Conservation (phyloP, 37 sponge, comb jelly and placozoan genomes). For the Ianthella basta region DNA sequence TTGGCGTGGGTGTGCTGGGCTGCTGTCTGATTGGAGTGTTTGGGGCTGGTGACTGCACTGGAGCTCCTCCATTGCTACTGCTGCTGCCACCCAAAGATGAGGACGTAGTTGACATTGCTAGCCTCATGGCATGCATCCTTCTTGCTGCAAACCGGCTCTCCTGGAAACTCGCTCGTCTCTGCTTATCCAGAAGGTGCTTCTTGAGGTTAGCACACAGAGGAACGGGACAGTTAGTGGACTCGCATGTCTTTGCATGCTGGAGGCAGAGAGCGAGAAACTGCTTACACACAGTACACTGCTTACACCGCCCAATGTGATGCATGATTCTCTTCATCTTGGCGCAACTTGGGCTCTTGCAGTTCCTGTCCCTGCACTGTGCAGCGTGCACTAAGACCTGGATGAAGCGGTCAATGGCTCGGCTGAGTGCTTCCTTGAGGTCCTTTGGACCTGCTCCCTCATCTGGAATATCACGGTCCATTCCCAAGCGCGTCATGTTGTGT, state of each 20-base stretch:
- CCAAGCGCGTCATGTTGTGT: constrained; percentile 88
- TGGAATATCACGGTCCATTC: constrained; percentile 61
- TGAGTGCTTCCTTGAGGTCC: constrained; percentile 35
- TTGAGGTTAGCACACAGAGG: constrained; percentile 90
- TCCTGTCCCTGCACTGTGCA: constrained; percentile 65
- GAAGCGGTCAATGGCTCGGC: constrained; percentile 69
- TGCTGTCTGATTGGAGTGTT: no score
- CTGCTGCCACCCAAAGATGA: background rate
- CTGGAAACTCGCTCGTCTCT: constrained; percentile 36
- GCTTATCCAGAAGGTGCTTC: constrained; percentile 67
- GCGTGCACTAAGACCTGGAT: constrained; percentile 92
- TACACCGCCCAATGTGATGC: constrained; percentile 85
- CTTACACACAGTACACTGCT: constrained; percentile 85
- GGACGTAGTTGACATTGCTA: background rate
- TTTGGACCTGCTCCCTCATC: constrained; percentile 1
- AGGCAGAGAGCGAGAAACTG: constrained; percentile 86
- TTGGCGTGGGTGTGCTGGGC: background rate
- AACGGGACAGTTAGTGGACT: constrained; percentile 78
- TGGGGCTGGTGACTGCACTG: no score
- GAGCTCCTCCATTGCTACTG: no score
- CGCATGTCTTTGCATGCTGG: constrained; percentile 90
- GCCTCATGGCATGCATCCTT: constrained; percentile 42
- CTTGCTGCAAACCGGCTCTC: constrained; percentile 44
- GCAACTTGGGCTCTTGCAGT: constrained; percentile 84
- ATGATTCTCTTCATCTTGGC: constrained; percentile 93